Base-by-base conservation (phyloP, 2,888 invertebrate genomes). In the Parascotia fuliginaria region DNA sequence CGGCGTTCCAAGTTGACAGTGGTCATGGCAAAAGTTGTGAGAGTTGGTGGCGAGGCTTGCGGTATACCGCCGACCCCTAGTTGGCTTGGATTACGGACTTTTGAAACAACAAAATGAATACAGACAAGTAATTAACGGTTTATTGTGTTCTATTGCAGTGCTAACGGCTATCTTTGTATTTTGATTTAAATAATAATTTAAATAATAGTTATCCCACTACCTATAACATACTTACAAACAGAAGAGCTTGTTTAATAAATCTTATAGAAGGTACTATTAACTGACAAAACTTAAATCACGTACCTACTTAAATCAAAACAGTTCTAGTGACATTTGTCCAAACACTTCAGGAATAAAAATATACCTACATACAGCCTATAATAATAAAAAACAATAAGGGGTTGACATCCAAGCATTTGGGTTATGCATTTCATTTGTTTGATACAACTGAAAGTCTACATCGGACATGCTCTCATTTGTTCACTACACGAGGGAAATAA, bases 21-120 rank as follows among this genome's bases (percentile, higher is more conserved):
- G 74, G 73, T 70, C 71, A 70, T 57, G 62, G 65, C 65, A 47
- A 76, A 79, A 83, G 77, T 81, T 79, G 70, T 43, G 67, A 68
- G 69, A 74, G 70, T 65, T 48, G 62, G 70, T 60, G 69, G 75
- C n/a, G n/a, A 72, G 73, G 77, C 70, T 68, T 79, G 84, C 76
- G 84, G 84, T 75, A 49, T 47, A 65, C 82, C 79, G 47, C 75
- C 44, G 56, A 73, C 73, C 80, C 72, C 56, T 52, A 63, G 65
- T 66, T 65, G 75, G 71, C 72, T 70, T 59, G 76, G 83, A 80
- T 82, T 77, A 76, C 73, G 63, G 67, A 66, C 67, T 36, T 52
- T 57, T 58, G 62, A 58, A 65, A 70, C 54, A 67, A 61, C 58
- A 65, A 55, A 69, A 65, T 65, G 54, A 65, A 60, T 60, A 69